Base-by-base conservation (phyloP, 2,888 invertebrate genomes). In the Tachina fera region DNA sequence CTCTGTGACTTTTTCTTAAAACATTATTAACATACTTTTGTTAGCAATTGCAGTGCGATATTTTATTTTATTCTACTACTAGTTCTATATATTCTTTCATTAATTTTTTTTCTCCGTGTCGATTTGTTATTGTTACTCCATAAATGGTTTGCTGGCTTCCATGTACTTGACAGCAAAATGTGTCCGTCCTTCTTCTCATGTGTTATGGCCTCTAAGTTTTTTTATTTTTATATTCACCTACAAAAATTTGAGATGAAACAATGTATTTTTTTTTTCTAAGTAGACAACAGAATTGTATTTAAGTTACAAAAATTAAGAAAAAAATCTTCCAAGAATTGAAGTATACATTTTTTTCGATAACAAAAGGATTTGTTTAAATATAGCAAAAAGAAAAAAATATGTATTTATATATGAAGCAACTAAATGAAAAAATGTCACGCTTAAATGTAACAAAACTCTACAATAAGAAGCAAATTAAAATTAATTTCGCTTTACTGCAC, bases 161-260 rank as follows among this genome's bases (percentile, higher is more conserved):
- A 45, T 81, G 81, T 85, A 85, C 85, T 78, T 85, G 85, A 82
- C 85, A 81, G 68, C 81, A 74, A 63, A 14, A 2, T 60, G 14
- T 14, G 77, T 80, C 63, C 70, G 84, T 74, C 83, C 63, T 78
- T 79, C 63, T 63, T 47, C 47, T 60, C 63, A 60, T 51, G 51
- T 82, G 76, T 77, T 60, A 65, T 80, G 83, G 83, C 86, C 86
- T 83, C 60, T 76, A 83, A 83, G 2, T 4, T 31, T 83, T 79
- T 74, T 4, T 31, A 80, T 79, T 74, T 76, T n/a, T 63, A 63
- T 60, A 75, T 79, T 86, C 79, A 86, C 85, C 79, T 83, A 83
- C 79, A 83, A 83, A 81, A 78, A 61, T 72, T 45, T 71, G 39
- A 71, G 63, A 79, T 63, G 68, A 43, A 51, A 51, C 19, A 58